Evolutionary conservation across 2,888 invertebrate genomes (phyloP).

Genomic region (Ophion ellenae): DNA sequence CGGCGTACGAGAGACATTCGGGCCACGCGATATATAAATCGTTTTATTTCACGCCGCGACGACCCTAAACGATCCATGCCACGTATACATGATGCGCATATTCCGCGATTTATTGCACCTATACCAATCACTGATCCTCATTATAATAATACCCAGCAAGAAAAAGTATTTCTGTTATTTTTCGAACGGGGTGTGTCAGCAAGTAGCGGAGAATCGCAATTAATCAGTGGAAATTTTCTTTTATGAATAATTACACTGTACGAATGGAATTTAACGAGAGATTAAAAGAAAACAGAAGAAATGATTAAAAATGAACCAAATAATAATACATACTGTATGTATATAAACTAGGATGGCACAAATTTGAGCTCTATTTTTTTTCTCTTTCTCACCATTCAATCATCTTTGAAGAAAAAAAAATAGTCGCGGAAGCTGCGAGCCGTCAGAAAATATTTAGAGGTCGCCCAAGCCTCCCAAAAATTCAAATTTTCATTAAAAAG

Average conservation of each 20-base stretch:
- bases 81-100: slow-evolving; percentile 37
- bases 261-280: too few relatives aligned
- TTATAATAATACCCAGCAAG: slow-evolving; percentile 16
- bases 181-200: neutral
- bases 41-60: slow-evolving; percentile 53
- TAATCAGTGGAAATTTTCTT: slow-evolving; percentile 16
- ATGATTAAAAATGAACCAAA: neutral
- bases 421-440: too few relatives aligned
- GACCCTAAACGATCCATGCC: slow-evolving; percentile 61
- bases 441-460: too few relatives aligned
- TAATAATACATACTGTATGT: too few relatives aligned
- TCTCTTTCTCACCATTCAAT: too few relatives aligned
- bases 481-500: too few relatives aligned
- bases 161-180: slow-evolving; percentile 9
- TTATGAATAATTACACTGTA: neutral
- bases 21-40: slow-evolving; percentile 49
- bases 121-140: slow-evolving; percentile 15
- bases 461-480: too few relatives aligned
- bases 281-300: neutral
- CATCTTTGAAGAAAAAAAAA: too few relatives aligned
- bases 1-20: slow-evolving; percentile 17
- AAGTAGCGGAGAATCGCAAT: neutral
- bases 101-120: slow-evolving; percentile 55
- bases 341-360: too few relatives aligned
- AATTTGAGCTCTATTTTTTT: too few relatives aligned